Evolutionary conservation across 2,113 vertebrate species (phyloP), one percentile per base, ranked within the genome.

Genomic region (Origma solitaria): DNA sequence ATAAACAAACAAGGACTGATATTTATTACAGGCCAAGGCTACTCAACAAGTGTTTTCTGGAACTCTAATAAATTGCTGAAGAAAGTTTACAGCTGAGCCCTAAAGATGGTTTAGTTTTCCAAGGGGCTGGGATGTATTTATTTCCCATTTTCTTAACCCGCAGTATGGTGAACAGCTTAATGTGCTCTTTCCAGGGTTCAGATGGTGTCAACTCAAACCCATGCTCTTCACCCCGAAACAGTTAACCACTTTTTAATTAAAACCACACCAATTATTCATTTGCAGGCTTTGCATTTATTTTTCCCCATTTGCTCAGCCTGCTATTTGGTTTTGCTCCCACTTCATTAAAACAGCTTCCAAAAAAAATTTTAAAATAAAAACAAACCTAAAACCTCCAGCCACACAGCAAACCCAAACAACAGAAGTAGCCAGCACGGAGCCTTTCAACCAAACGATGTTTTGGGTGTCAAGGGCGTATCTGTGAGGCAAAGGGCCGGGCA

Each of bases 261-360:
- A 97, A 97, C 96, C 97, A 97, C 12, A 25, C 95, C 93, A 90
- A 94, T 97, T 97, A 96, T 95, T 96, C 95, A 91, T 96, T 96
- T 76, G 71, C 94, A 95, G 95, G 89, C 96, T 96, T 96, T 58
- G 37, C 80, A 56, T 95, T 95, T 94, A 82, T 94, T 97, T 97
- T 97, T 69, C 97, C 95, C 94, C 79, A 9, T 95, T 96, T 92
- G 81, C 42, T 5, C 91, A 96, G 94, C 86, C 64, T 92, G 82
- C 84, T 95, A 38, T 77, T 92, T 94, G 80, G 75, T 94, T 97
- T 95, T 97, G 88, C 95, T 98, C 97, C 83, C 81, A 86, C 82
- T 96, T 97, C 75, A 56, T 93, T 96, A 92, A 91, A 97, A 88
- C 16, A 22, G 94, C 97, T 97, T 97, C 75, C 17, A 73, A 81